A percentile compares a stretch with the other conserved stretches of the same genome.
Conservation (phyloP, 2,113 vertebrate genomes). For the Calyptommatus sinebrachiatus region DNA sequence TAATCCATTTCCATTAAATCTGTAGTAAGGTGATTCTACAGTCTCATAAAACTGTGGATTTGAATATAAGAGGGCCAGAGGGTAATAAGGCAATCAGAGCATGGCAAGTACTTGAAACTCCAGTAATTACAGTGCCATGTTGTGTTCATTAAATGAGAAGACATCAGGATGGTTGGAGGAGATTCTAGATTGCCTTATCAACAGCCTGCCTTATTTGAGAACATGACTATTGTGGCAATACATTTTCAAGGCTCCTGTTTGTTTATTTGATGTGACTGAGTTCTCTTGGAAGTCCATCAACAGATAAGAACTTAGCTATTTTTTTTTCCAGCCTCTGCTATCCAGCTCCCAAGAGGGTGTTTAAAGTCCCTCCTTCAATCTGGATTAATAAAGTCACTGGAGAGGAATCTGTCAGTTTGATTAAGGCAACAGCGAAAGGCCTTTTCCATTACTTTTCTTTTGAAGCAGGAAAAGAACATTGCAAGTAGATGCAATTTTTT, state of each 20-base stretch:
- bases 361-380: conserved; percentile 54
- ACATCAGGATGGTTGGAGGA: neutral
- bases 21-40: neutral
- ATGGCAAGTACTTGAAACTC: conserved; percentile 35
- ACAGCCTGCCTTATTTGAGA: conserved; percentile 35
- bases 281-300: conserved; percentile 37
- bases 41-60: conserved; percentile 6
- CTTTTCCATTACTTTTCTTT: conserved; percentile 40
- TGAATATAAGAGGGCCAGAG: conserved; percentile 5
- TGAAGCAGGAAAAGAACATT: conserved; percentile 16
- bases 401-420: conserved; percentile 59
- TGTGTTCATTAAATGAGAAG: conserved; percentile 33
- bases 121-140: conserved; percentile 1
- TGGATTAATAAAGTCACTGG: conserved; percentile 58
- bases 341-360: conserved; percentile 41
- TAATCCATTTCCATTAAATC: conserved; percentile 2
- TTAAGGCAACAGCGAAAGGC: conserved; percentile 47
- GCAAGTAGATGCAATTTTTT: conserved; percentile 45
- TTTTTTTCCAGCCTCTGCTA: neutral
- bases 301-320: conserved; percentile 21
- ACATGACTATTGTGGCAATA: conserved; percentile 25
- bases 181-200: conserved; percentile 5
- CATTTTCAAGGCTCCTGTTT: conserved; percentile 28
- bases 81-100: conserved; percentile 24
- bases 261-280: conserved; percentile 48